Conservation (phyloP, 2,113 vertebrate genomes). For the Notothenia coriiceps region DNA sequence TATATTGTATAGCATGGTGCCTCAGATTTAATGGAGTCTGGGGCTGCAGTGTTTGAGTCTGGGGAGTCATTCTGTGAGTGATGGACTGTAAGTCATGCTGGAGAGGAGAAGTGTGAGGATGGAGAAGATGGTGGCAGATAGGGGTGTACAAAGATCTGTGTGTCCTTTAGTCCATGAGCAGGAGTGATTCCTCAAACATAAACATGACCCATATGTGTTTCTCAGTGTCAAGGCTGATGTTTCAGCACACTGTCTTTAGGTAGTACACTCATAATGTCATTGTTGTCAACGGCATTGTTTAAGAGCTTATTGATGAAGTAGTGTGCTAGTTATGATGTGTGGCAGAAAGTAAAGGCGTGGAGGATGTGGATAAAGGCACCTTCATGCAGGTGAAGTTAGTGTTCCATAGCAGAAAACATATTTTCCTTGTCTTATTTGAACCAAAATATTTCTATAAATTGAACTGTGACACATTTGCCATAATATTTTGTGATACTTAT, state of each 20-base stretch:
- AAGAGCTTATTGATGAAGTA: not conserved
- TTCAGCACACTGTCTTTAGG: not conserved
- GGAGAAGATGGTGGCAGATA: conserved; percentile 12
- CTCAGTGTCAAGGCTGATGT: not conserved
- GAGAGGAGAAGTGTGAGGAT: conserved; percentile 6
- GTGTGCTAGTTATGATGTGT: not conserved
- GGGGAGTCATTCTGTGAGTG: conserved; percentile 50
- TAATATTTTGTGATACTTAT: not conserved
- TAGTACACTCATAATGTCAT: not conserved
- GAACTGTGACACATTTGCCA: not conserved
- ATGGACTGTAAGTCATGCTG: conserved; percentile 38
- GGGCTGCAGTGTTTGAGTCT: conserved; percentile 5
- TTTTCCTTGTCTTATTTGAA: not conserved
- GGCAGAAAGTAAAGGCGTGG: not conserved
- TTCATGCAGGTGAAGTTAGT: not conserved
- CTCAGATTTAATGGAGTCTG: conserved; percentile 44
- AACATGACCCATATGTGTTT: not conserved
- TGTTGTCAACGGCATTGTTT: not conserved
- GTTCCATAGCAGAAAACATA: not conserved
- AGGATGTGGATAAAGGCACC: not conserved
- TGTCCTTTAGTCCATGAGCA: not conserved
- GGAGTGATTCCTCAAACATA: not conserved
- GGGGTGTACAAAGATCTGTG: not conserved
- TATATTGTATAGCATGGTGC: conserved; percentile 27
- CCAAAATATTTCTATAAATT: not conserved